These are phyloP conservation scores for Entomobrya multifasciata DNA, from an alignment of 2,888 invertebrate genomes.

Conservation along the genomic window DNA sequence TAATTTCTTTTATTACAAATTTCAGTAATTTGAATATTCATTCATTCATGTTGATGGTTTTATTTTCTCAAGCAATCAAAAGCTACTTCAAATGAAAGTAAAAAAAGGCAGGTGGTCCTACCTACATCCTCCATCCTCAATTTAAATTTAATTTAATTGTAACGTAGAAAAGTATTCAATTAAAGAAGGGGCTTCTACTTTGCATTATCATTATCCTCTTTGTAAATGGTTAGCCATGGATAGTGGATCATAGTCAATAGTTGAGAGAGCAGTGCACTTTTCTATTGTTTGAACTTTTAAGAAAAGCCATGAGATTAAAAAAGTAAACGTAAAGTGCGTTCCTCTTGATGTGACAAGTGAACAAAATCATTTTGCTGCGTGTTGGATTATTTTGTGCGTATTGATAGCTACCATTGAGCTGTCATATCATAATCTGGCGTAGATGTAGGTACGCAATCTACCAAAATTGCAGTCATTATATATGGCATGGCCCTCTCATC, in stretches of 20 bases:
- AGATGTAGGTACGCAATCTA: too few species aligned
- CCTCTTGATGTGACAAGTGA: conserved; percentile 11
- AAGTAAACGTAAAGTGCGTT: neutral
- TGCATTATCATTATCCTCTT: conserved; percentile 13
- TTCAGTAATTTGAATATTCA: conserved; percentile 29
- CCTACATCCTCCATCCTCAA: conserved; percentile 20
- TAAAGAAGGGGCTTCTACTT: neutral
- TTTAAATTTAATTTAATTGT: neutral
- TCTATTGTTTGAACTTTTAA: neutral
- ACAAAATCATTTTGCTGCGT: neutral
- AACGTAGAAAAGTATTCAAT: neutral
- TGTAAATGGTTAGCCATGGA: neutral
- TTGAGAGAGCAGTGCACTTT: neutral
- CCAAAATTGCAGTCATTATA: neutral
- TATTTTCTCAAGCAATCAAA: conserved; percentile 33
- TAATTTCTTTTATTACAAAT: conserved; percentile 52
- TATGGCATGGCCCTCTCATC: conserved; percentile 11
- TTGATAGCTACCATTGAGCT: conserved; percentile 43
- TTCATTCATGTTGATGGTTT: conserved; percentile 9
- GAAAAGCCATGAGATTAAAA: neutral
- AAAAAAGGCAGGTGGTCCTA: conserved; percentile 53
- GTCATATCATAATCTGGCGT: conserved; percentile 38
- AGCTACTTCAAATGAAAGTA: conserved; percentile 42
- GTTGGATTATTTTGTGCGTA: neutral
- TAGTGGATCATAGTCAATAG: neutral